phyloP scores from a whole-genome alignment of 35 echinoderm and acorn worm species.

The Ptychodera flava region DNA sequence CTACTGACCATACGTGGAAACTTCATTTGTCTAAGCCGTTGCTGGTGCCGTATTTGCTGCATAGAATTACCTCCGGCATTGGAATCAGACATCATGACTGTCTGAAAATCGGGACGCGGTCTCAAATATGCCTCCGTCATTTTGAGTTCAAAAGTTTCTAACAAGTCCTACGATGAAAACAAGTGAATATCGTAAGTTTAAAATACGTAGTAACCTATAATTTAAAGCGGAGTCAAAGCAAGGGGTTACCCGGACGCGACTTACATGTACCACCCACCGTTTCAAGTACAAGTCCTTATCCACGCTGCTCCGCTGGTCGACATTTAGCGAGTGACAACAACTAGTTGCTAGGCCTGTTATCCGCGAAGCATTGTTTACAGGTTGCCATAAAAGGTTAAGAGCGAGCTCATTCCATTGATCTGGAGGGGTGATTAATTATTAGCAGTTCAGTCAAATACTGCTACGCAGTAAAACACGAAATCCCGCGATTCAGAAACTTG shows the following conservation, averaged over 20 bases:
- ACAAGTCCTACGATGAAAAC: background rate
- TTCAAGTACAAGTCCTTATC: too few species aligned
- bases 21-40: constrained; percentile 68
- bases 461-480: too few species aligned
- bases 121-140: constrained; percentile 68
- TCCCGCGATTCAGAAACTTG: too few species aligned
- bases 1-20: constrained; percentile 51
- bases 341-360: background rate
- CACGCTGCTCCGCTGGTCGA: too few species aligned
- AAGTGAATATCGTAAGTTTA: background rate
- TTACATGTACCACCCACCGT: too few species aligned
- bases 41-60: constrained; percentile 41
- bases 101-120: constrained; percentile 29
- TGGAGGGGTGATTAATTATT: too few species aligned
- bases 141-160: constrained; percentile 6
- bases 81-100: constrained; percentile 38
- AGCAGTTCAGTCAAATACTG: too few species aligned
- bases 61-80: constrained; percentile 81
- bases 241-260: too few species aligned
- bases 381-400: background rate
- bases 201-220: background rate
- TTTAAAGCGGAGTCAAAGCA: too few species aligned
- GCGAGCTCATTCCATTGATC: too few species aligned
- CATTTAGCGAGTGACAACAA: background rate
- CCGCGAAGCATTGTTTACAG: background rate